phyloP scores from a whole-genome alignment of 1,140 invertebrate genomes.

The Papilio glaucus region DNA sequence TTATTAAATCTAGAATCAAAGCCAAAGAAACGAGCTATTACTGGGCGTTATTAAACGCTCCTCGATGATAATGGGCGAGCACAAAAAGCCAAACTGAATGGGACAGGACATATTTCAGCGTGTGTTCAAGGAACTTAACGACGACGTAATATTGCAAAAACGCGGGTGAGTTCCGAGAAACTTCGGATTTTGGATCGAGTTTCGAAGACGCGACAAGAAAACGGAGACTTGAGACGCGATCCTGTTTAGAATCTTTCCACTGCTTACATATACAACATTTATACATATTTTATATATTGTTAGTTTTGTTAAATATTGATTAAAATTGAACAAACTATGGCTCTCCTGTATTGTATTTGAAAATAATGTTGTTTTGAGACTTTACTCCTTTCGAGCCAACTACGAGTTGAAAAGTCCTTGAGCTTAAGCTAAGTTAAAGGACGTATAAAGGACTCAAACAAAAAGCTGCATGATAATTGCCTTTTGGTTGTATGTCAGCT shows the following conservation, averaged over 20 bases:
- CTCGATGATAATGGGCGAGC: not conserved
- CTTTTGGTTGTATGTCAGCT: not conserved
- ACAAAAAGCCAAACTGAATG: slow-evolving; percentile 11
- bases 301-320: too few species aligned
- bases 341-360: too few species aligned
- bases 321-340: too few species aligned
- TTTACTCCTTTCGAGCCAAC: too few species aligned
- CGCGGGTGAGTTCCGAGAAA: slow-evolving; percentile 12
- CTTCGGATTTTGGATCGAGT: not conserved
- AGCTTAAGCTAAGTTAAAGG: too few species aligned
- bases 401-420: too few species aligned
- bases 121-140: slow-evolving; percentile 16
- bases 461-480: too few species aligned
- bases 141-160: slow-evolving; percentile 18
- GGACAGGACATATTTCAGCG: slow-evolving; percentile 2
- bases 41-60: not conserved
- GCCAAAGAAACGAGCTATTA: not conserved
- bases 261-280: not conserved
- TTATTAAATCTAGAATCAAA: not conserved
- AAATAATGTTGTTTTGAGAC: too few species aligned
- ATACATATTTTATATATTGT: too few species aligned
- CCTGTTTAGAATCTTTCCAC: not conserved
- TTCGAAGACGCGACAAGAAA: not conserved
- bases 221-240: not conserved
- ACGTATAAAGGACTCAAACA: too few species aligned